These are phyloP conservation scores for Apteryx mantelli DNA, from an alignment of 2,113 vertebrate species.

Conservation along the genomic window DNA sequence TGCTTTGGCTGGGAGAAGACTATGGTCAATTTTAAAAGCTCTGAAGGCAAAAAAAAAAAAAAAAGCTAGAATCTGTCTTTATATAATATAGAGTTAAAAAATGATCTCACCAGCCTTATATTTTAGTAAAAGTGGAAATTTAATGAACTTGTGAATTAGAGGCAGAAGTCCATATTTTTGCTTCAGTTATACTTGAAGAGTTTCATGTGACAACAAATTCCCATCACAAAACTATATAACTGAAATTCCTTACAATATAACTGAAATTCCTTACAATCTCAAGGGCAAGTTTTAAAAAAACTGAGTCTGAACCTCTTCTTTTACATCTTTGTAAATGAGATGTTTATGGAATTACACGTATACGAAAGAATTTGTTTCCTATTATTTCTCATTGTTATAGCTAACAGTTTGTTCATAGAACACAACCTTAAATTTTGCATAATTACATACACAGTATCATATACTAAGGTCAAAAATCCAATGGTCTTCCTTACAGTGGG, in stretches of 20 bases:
- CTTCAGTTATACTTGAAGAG: background rate
- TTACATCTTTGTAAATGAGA: background rate
- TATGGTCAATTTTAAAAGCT: background rate
- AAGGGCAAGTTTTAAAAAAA: background rate
- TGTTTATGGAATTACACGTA: background rate
- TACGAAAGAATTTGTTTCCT: background rate
- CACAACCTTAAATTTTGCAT: background rate
- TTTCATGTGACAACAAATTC: background rate
- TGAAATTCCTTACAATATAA: background rate
- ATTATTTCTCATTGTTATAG: background rate
- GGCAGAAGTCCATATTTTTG: background rate
- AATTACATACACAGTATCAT: background rate
- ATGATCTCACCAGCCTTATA: background rate
- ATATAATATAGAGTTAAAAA: background rate
- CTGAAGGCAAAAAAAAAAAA: background rate
- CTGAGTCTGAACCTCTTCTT: background rate
- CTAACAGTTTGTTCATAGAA: background rate
- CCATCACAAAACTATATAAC: background rate
- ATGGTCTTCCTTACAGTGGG: background rate
- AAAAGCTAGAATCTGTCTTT: background rate
- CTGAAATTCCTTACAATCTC: background rate
- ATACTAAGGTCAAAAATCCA: background rate
- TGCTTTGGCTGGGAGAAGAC: too few species aligned
- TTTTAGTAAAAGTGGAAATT: background rate
- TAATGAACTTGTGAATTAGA: background rate